Percentiles rank a stretch among this genome's conserved stretches.
These are phyloP conservation scores for Pelvicachromis taeniatus DNA, from an alignment of 2,113 vertebrate genomes.

Conservation along the genomic window DNA sequence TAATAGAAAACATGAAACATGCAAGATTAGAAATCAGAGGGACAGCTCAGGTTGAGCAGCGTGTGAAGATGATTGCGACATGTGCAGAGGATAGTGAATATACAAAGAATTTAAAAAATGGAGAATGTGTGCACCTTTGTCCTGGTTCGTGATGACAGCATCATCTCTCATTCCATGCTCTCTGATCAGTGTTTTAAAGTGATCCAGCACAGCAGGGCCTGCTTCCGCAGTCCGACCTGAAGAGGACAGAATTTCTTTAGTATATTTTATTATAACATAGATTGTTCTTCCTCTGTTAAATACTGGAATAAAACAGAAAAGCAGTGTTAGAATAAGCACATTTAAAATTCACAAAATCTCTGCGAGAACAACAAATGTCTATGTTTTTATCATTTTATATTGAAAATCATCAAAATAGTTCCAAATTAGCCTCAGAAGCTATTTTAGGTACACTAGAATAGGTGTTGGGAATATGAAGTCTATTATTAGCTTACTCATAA, in stretches of 20 bases:
- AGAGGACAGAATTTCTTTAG: not conserved
- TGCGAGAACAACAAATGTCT: not conserved
- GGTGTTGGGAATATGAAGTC: not conserved
- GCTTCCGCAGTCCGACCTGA: constrained; percentile 76
- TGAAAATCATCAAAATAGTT: not conserved
- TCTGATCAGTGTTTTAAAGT: constrained; percentile 77
- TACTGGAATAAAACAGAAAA: not conserved
- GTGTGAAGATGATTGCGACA: not conserved
- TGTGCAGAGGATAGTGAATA: not conserved
- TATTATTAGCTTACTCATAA: not conserved
- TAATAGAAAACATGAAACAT: not conserved
- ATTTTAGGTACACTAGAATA: not conserved
- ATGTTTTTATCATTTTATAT: not conserved
- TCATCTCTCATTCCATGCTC: constrained; percentile 72
- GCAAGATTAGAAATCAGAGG: not conserved
- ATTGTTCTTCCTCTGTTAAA: not conserved
- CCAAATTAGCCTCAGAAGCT: not conserved
- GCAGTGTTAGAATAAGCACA: not conserved
- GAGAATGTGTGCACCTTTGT: constrained; percentile 69
- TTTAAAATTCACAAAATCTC: not conserved
- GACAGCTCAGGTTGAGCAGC: not conserved
- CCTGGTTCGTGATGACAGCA: constrained; percentile 67
- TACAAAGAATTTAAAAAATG: not conserved
- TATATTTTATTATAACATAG: not conserved
- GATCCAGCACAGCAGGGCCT: constrained; percentile 58